Conservation (phyloP, 2,113 vertebrate species). For the Neotoma lepida region DNA sequence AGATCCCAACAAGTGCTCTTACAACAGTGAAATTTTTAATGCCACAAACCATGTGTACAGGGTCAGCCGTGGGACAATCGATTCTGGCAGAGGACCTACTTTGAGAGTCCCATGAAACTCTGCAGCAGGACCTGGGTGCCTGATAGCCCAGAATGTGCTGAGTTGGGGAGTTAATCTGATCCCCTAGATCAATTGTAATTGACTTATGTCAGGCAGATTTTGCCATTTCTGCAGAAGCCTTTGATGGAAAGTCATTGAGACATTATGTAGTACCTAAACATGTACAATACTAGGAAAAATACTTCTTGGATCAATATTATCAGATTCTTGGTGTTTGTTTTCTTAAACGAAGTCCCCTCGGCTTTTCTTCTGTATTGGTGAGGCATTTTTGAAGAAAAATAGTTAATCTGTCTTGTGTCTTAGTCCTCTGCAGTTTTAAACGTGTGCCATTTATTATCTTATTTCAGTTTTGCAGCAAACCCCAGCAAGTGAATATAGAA, state of each 20-base stretch:
- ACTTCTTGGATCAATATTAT: neutral
- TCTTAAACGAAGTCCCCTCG: neutral
- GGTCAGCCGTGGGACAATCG: neutral
- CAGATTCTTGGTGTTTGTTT: neutral
- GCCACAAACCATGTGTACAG: fast-evolving
- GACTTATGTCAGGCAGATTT: constrained; percentile 60
- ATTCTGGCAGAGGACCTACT: neutral
- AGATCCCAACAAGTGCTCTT: neutral
- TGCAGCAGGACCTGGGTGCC: neutral
- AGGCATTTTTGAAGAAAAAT: neutral
- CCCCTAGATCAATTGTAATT: constrained; percentile 61
- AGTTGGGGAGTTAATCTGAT: constrained; percentile 53
- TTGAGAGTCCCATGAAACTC: neutral
- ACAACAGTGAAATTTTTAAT: neutral
- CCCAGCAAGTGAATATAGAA: neutral
- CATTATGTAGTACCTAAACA: neutral
- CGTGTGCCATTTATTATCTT: neutral
- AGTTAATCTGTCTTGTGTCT: neutral
- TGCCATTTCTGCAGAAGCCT: constrained; percentile 58
- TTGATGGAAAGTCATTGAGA: constrained; percentile 69
- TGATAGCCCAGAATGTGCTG: constrained; percentile 49
- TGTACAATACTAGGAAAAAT: neutral
- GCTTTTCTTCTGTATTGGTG: neutral
- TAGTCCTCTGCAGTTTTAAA: neutral
- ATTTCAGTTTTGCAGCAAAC: neutral